These are phyloP conservation scores for Lagenorhynchus albirostris DNA, from an alignment of 2,113 vertebrate species.

Conservation along the genomic window DNA sequence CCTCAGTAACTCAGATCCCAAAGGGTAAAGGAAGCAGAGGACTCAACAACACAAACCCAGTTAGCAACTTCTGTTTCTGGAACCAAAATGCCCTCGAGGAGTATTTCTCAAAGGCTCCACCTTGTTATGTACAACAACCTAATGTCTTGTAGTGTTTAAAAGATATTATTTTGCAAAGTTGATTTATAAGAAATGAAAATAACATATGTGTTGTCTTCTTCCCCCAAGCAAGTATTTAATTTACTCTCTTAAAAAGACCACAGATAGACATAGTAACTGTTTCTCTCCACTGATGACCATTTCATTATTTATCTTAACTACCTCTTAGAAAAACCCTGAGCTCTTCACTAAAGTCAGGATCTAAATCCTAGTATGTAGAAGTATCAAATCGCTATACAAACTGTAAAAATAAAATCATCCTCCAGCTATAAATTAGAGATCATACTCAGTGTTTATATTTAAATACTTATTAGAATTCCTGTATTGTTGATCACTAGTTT, in stretches of 20 bases:
- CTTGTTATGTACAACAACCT: background rate
- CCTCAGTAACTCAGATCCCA: background rate
- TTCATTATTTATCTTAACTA: background rate
- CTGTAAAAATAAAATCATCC: background rate
- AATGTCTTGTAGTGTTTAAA: background rate
- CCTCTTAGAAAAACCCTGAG: background rate
- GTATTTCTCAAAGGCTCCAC: background rate
- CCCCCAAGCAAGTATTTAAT: background rate
- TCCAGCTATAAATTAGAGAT: background rate
- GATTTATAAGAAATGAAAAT: background rate
- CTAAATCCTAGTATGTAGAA: background rate
- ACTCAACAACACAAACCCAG: background rate
- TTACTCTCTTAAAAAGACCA: background rate
- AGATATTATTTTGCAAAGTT: background rate
- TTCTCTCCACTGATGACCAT: background rate
- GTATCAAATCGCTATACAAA: background rate
- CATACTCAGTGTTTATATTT: background rate
- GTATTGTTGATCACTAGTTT: background rate
- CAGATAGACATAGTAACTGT: background rate
- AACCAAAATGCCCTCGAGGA: background rate
- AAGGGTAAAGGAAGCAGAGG: background rate
- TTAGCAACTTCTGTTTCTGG: background rate
- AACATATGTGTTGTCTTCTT: background rate
- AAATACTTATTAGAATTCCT: background rate
- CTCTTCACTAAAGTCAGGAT: background rate